These are phyloP conservation scores for Coracias cyanogaster DNA, from an alignment of 2,797 vertebrate species.

Conservation along the genomic window DNA sequence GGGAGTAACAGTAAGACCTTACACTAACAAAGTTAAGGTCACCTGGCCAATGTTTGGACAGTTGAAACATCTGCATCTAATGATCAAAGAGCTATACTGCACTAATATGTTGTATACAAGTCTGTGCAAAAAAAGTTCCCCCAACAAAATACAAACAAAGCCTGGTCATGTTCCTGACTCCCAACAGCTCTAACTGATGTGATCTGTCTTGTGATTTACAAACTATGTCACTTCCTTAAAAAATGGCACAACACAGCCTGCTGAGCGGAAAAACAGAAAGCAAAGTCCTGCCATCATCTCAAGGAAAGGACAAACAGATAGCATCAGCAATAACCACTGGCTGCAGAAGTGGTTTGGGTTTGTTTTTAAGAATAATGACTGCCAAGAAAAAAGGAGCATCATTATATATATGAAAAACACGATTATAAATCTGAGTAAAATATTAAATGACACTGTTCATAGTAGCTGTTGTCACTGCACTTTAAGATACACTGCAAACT, in stretches of 20 bases:
- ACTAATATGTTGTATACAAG: neutral
- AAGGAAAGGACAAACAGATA: neutral
- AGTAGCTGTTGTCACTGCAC: neutral
- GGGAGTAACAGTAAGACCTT: neutral
- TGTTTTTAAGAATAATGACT: neutral
- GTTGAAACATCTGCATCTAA: slow-evolving; percentile 14
- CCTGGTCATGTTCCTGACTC: neutral
- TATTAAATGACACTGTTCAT: neutral
- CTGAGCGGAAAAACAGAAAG: neutral
- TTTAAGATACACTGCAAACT: neutral
- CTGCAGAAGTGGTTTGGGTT: neutral
- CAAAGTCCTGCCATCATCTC: neutral
- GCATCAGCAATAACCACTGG: slow-evolving; percentile 3
- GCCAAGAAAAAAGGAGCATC: neutral
- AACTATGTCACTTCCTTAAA: neutral
- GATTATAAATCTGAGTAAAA: neutral
- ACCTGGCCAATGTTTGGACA: neutral
- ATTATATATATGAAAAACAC: neutral
- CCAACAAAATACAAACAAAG: neutral
- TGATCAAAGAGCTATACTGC: neutral
- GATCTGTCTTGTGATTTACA: neutral
- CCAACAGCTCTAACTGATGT: neutral
- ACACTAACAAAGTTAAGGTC: slow-evolving; percentile 30
- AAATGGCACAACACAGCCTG: neutral
- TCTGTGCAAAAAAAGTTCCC: neutral